Evolutionary conservation across 2,113 vertebrate species (phyloP).

Genomic region (Ciconia stormi): DNA sequence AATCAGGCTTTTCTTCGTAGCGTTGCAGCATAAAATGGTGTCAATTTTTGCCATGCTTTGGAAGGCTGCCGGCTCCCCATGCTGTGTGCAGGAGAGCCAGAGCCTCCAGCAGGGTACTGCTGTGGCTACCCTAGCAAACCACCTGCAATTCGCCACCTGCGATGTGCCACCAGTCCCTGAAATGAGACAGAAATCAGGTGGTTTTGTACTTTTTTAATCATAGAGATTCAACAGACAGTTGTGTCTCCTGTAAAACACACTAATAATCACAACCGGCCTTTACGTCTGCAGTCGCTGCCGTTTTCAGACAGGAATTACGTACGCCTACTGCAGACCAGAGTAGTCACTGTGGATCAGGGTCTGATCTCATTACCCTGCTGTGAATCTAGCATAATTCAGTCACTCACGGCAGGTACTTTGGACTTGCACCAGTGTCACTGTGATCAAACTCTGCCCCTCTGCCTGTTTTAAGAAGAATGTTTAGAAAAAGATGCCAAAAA

Average conservation of each 20-base stretch:
- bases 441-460: not conserved
- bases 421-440: not conserved
- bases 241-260: not conserved
- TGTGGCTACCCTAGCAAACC: not conserved
- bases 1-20: not conserved
- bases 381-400: slow-evolving; percentile 6
- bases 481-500: not conserved
- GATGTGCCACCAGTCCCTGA: accelerated
- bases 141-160: not conserved
- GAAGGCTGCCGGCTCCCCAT: not conserved
- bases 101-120: not conserved
- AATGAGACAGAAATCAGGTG: not conserved
- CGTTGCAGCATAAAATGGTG: not conserved
- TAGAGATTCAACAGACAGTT: not conserved
- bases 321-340: not conserved
- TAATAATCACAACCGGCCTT: not conserved
- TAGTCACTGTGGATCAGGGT: not conserved
- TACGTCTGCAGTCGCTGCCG: not conserved
- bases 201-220: not conserved
- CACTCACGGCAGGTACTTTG: not conserved
- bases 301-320: not conserved
- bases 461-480: not conserved
- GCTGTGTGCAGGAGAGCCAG: not conserved
- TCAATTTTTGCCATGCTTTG: not conserved
- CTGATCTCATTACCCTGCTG: slow-evolving; percentile 40